Conservation (phyloP, 2,888 invertebrate species). For the Synanthedon formicaeformis region DNA sequence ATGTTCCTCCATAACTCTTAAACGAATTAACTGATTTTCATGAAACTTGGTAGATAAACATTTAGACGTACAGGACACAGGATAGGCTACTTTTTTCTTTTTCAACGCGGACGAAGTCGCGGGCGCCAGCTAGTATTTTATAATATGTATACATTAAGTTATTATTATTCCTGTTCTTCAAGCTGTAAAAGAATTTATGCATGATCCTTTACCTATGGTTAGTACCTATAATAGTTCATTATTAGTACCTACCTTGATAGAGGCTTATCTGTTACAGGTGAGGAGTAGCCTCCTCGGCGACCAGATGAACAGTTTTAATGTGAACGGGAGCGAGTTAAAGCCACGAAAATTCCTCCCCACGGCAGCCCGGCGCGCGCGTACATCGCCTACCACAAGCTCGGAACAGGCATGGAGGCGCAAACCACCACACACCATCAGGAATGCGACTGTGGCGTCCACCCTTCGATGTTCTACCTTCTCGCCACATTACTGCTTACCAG, state of each 20-base stretch:
- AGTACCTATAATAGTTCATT: too few relatives aligned
- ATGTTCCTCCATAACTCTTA: too few relatives aligned
- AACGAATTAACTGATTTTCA: too few relatives aligned
- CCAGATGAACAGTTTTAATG: conserved; percentile 60
- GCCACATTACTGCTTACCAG: conserved; percentile 70
- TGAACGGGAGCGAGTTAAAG: conserved; percentile 36
- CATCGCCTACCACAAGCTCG: conserved; percentile 74
- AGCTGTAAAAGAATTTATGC: too few relatives aligned
- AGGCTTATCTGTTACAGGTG: conserved; percentile 23
- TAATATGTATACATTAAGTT: too few relatives aligned
- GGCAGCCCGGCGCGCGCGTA: conserved; percentile 67
- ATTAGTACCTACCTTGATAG: not conserved
- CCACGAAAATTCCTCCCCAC: conserved; percentile 63
- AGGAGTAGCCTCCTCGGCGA: conserved; percentile 45
- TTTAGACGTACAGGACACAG: too few relatives aligned
- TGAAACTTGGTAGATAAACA: too few relatives aligned
- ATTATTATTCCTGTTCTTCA: too few relatives aligned
- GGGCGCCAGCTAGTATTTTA: too few relatives aligned
- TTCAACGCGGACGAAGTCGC: too few relatives aligned
- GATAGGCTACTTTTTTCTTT: too few relatives aligned
- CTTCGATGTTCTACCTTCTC: conserved; percentile 74
- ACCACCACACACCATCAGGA: conserved; percentile 61
- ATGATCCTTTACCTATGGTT: too few relatives aligned
- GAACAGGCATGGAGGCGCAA: conserved; percentile 58
- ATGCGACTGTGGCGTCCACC: conserved; percentile 76